Evolutionary conservation across 1,140 invertebrate genomes (phyloP), one percentile per base, ranked within the genome.

Genomic region (Bilobella aurantiaca): DNA sequence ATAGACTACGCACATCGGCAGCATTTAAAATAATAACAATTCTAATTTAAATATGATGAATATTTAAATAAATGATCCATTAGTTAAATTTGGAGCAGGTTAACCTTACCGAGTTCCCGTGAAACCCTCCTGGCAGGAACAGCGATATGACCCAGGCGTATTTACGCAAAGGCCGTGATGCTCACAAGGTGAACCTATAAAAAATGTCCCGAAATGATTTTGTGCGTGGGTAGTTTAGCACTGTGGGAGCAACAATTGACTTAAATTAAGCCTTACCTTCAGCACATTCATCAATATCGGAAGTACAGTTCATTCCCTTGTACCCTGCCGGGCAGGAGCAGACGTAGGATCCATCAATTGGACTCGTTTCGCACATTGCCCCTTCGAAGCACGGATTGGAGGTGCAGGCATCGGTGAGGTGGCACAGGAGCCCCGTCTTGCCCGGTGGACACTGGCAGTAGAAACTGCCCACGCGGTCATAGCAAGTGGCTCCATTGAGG

Each of bases 331-430:
- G 89, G 75, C 95, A 98, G 12, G 89, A 91, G 76, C 95, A 98
- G 14, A 92, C 87, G 77, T 91, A 94, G 2, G 90, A 91, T 0
- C 95, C 92, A 74, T 94, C 92, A 69, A 96, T 93, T 12, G 93
- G 93, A 69, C 90, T 95, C 0, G 94, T 97, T 76, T 96, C 91
- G 75, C 95, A 98, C 69, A 90, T 90, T 3, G 94, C 91, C 67
- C 91, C 91, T 0, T 87, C 85, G 73, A 95, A 91, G 75, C 95
- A 98, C 0, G 95, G 95, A 79, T 93, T 94, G n/a, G 90, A 93
- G 0, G 90, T 90, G 76, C 95, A 98, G 0, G 93, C 93, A 76
- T 98, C 94, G 65, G 97, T 91, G 77, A 98, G 79, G 76, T 98
- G 95, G 74, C 95, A 98, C 0, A 96, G 81, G 14, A 96, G 78